These are phyloP conservation scores for Hydriomena furcata DNA, from an alignment of 2,888 invertebrate species.

Conservation along the genomic window DNA sequence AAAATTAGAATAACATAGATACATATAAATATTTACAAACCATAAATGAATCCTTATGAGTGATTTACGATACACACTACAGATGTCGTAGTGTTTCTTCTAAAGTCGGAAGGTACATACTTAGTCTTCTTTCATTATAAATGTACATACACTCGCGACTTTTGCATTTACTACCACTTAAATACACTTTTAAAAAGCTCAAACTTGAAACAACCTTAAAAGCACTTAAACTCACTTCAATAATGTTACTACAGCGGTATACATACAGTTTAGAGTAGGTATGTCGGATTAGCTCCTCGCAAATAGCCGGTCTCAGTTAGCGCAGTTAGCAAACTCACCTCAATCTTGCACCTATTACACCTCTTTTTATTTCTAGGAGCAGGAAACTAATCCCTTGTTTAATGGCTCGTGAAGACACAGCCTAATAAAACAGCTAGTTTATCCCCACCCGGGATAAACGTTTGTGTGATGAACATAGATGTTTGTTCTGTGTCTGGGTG, in stretches of 20 bases:
- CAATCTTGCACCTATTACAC: slow-evolving; percentile 45
- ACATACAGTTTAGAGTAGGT: slow-evolving; percentile 3
- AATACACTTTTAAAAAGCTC: slow-evolving; percentile 10
- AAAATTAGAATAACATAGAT: too few relatives aligned
- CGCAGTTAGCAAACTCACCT: slow-evolving; percentile 38
- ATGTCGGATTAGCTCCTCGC: slow-evolving; percentile 26
- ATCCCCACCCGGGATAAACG: too few relatives aligned
- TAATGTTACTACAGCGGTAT: slow-evolving; percentile 8
- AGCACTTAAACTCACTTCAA: slow-evolving; percentile 16
- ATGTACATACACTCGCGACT: too few relatives aligned
- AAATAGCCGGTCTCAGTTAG: slow-evolving; percentile 37
- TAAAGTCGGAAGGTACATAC: too few relatives aligned
- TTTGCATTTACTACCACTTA: too few relatives aligned
- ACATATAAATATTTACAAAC: too few relatives aligned
- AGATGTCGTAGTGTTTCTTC: too few relatives aligned
- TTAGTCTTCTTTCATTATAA: too few relatives aligned
- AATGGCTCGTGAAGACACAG: slow-evolving; percentile 55
- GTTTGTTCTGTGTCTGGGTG: too few relatives aligned
- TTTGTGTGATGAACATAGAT: too few relatives aligned
- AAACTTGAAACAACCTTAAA: slow-evolving; percentile 12
- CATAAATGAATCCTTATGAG: too few relatives aligned
- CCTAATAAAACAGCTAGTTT: slow-evolving; percentile 7
- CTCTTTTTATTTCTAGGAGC: slow-evolving; percentile 48
- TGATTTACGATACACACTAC: too few relatives aligned
- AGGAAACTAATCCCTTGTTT: slow-evolving; percentile 54